Percentiles rank a stretch among this genome's conserved stretches.
Evolutionary conservation across 2,888 invertebrate genomes (phyloP).

Genomic region (Cephus pygmeus): DNA sequence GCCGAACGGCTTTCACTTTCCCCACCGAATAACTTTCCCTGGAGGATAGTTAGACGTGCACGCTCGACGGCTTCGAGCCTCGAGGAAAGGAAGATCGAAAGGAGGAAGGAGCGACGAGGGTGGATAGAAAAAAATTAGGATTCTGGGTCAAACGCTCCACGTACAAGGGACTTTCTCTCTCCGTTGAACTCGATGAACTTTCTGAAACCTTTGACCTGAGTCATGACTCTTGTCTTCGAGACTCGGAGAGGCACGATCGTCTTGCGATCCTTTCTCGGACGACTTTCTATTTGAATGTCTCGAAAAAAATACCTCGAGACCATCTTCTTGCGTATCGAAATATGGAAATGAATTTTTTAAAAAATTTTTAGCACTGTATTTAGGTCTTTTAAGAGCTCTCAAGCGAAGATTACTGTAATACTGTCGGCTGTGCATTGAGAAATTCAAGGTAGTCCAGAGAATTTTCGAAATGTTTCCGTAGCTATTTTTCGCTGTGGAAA

Average conservation of each 20-base stretch:
- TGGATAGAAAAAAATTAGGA: constrained; percentile 42
- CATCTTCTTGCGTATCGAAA: background rate
- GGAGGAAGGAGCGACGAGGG: background rate
- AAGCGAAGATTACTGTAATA: background rate
- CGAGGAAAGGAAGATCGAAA: background rate
- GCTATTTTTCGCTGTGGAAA: background rate
- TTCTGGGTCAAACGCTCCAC: constrained; percentile 46
- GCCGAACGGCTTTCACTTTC: constrained; percentile 58
- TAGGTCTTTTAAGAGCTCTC: background rate
- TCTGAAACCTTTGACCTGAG: background rate
- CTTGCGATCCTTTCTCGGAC: background rate
- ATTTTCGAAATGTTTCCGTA: background rate
- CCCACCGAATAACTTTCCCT: constrained; percentile 54
- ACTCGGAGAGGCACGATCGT: background rate
- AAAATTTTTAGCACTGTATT: background rate
- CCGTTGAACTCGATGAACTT: background rate
- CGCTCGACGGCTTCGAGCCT: background rate
- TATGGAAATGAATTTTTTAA: background rate
- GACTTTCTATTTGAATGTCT: background rate
- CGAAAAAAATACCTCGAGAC: background rate
- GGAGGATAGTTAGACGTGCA: constrained; percentile 13
- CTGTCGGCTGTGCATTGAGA: background rate
- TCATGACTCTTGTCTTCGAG: background rate
- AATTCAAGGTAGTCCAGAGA: background rate
- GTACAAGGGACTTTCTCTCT: constrained; percentile 39